Conservation (phyloP, 2,888 invertebrate species). For the Tethea ocularis region DNA sequence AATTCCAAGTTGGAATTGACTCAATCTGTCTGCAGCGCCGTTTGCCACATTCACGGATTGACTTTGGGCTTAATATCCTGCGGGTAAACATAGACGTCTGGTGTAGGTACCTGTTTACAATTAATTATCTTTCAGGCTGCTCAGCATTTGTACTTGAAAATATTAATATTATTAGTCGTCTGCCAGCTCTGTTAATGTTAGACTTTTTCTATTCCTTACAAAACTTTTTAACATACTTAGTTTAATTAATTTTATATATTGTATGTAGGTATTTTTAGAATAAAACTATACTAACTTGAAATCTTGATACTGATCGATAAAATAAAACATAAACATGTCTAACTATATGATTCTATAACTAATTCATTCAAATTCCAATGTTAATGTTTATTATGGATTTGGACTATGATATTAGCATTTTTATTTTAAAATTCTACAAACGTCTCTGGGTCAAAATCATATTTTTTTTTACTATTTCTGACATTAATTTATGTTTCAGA, state of each 20-base stretch:
- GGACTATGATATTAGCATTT: neutral
- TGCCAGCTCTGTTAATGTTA: too few relatives aligned
- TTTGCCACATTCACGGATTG: slow-evolving; percentile 25
- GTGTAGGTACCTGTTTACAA: slow-evolving; percentile 21
- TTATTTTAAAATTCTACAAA: neutral
- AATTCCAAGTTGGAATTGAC: slow-evolving; percentile 48
- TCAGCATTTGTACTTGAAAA: neutral
- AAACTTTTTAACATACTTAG: too few relatives aligned
- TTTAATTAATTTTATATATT: too few relatives aligned
- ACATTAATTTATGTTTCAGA: slow-evolving; percentile 10
- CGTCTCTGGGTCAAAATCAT: neutral
- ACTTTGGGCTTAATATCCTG: slow-evolving; percentile 28
- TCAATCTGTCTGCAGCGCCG: slow-evolving; percentile 38
- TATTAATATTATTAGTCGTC: too few relatives aligned
- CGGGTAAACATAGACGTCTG: slow-evolving; percentile 20
- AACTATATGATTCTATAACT: neutral
- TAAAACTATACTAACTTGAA: neutral
- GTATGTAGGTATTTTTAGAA: neutral
- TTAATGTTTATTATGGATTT: neutral
- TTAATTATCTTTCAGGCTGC: slow-evolving; percentile 12
- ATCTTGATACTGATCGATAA: neutral
- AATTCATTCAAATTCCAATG: neutral
- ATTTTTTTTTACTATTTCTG: neutral
- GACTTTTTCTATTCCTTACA: too few relatives aligned
- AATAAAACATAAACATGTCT: neutral